phyloP scores from a whole-genome alignment of 2,113 vertebrate species.

The Callipepla californica region DNA sequence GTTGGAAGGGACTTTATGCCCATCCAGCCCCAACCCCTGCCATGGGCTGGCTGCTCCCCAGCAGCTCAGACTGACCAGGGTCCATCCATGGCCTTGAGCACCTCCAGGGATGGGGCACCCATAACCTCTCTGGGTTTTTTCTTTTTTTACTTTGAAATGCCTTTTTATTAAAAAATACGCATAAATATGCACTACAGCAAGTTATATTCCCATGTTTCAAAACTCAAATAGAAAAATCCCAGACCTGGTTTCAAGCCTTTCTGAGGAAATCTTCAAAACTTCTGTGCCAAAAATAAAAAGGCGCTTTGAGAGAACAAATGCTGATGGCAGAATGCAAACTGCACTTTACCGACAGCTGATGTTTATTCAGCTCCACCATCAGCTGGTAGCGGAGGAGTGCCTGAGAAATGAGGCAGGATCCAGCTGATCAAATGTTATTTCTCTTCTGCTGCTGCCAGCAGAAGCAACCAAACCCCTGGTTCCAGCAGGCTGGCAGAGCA shows the following conservation, averaged over 20 bases:
- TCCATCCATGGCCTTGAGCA: too few relatives aligned
- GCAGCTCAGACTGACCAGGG: too few relatives aligned
- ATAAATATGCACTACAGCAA: neutral
- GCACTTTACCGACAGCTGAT: neutral
- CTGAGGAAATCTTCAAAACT: accelerated
- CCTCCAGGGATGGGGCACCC: too few relatives aligned
- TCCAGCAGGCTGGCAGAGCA: neutral
- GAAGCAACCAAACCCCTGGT: neutral
- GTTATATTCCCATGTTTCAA: neutral
- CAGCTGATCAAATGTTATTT: neutral
- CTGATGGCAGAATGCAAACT: neutral
- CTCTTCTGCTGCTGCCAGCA: neutral
- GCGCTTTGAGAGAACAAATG: accelerated
- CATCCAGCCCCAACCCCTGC: too few relatives aligned
- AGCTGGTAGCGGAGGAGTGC: neutral
- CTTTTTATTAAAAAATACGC: neutral
- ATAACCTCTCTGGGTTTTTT: too few relatives aligned
- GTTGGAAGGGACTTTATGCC: too few relatives aligned
- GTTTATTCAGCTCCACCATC: neutral
- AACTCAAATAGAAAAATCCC: neutral
- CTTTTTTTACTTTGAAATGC: neutral
- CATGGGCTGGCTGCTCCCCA: too few relatives aligned
- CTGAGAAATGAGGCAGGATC: neutral
- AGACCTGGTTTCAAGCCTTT: neutral
- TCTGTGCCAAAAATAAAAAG: neutral